Percentiles rank a stretch among this genome's conserved stretches.
Conservation (phyloP, 2,113 vertebrate species). For the Nanorana parkeri region DNA sequence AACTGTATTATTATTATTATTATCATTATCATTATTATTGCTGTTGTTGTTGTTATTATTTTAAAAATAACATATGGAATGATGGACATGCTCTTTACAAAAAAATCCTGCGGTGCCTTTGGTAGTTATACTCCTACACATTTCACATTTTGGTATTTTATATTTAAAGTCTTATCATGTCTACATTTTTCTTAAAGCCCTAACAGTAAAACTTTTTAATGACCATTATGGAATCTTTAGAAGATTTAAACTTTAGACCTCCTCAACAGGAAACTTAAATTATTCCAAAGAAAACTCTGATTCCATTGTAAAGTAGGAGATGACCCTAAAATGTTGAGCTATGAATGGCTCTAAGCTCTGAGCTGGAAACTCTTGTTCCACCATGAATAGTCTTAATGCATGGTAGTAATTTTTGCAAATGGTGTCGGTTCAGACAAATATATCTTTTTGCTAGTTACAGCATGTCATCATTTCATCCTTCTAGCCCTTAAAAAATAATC, state of each 20-base stretch:
- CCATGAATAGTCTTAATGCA: slow-evolving; percentile 81
- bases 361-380: slow-evolving; percentile 67
- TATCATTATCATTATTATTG: too few species aligned
- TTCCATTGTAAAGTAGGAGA: neutral
- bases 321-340: slow-evolving; percentile 50
- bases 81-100: too few species aligned
- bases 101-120: too few species aligned
- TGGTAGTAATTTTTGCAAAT: slow-evolving; percentile 75
- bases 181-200: too few species aligned
- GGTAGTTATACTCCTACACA: too few species aligned
- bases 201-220: slow-evolving; percentile 6
- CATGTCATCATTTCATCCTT: slow-evolving; percentile 91
- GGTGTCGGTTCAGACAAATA: slow-evolving; percentile 79
- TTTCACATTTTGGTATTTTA: too few species aligned
- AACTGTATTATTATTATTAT: too few species aligned
- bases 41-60: too few species aligned
- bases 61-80: too few species aligned
- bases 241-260: neutral
- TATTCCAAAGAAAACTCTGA: too few species aligned
- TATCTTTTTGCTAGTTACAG: slow-evolving; percentile 68
- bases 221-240: neutral
- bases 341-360: slow-evolving; percentile 60
- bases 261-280: neutral
- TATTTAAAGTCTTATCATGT: too few species aligned
- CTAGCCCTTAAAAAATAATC: slow-evolving; percentile 90